phyloP scores from a whole-genome alignment of 2,797 vertebrate genomes.

The Microcaecilia unicolor region DNA sequence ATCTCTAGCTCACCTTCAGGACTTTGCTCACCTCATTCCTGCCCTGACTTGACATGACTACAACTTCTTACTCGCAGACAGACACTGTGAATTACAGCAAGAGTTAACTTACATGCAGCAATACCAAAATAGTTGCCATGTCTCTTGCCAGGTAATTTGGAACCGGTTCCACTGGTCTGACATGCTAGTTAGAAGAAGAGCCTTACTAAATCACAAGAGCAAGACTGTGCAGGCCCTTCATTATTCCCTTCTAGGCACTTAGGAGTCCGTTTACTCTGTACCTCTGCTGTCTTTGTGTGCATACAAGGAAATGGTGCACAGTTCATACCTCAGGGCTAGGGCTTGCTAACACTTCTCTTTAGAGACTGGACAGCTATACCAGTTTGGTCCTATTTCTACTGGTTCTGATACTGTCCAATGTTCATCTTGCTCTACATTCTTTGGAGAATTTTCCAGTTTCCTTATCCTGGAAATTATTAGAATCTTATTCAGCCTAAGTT shows the following conservation, averaged over 20 bases:
- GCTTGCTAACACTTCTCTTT: too few relatives aligned
- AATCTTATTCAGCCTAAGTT: too few relatives aligned
- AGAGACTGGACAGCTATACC: too few relatives aligned
- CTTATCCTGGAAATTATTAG: too few relatives aligned
- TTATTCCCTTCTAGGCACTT: background rate
- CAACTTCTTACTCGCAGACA: background rate
- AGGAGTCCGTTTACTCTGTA: too few relatives aligned
- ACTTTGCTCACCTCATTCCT: background rate
- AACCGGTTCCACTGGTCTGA: background rate
- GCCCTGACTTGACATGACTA: background rate
- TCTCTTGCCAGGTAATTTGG: background rate
- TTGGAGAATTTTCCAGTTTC: too few relatives aligned
- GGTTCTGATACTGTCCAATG: too few relatives aligned
- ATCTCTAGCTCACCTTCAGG: background rate
- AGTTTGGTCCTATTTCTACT: too few relatives aligned
- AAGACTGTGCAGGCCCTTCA: background rate
- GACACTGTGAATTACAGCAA: background rate
- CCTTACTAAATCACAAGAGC: background rate
- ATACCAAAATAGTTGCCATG: background rate
- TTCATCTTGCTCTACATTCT: too few relatives aligned
- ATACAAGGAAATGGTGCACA: too few relatives aligned
- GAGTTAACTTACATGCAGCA: background rate
- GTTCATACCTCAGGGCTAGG: too few relatives aligned
- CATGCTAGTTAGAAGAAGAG: background rate
- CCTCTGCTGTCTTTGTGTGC: too few relatives aligned